These are phyloP conservation scores for Globia sparganii DNA, from an alignment of 2,888 invertebrate genomes.

Conservation along the genomic window DNA sequence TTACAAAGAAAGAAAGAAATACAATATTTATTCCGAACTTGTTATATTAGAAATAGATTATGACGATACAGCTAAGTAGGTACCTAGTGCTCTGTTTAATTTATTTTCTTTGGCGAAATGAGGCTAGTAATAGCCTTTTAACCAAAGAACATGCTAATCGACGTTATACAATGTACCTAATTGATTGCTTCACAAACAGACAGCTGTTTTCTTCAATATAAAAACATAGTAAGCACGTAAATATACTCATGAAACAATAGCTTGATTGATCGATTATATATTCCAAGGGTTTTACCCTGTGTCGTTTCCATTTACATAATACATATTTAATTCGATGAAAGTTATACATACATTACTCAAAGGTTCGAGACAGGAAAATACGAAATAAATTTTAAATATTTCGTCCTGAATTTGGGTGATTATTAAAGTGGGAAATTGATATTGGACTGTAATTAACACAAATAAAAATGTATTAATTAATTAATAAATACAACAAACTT, in stretches of 20 bases:
- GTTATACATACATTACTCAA: conserved; percentile 47
- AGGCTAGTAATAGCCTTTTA: conserved; percentile 9
- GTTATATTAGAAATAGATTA: conserved; percentile 20
- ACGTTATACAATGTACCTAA: conserved; percentile 23
- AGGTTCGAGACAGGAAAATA: conserved; percentile 22
- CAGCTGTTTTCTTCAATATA: conserved; percentile 25
- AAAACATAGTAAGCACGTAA: conserved; percentile 23
- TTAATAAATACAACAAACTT: not conserved
- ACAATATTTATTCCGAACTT: not conserved
- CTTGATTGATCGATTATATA: conserved; percentile 61
- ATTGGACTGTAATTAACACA: conserved; percentile 12
- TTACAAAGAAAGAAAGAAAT: not conserved
- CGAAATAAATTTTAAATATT: conserved; percentile 36
- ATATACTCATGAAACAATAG: conserved; percentile 39
- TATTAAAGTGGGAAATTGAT: conserved; percentile 10
- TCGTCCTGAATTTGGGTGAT: conserved; percentile 14
- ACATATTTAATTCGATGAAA: conserved; percentile 58
- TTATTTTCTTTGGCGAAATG: not conserved
- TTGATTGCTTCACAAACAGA: conserved; percentile 48
- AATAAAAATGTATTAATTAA: not conserved
- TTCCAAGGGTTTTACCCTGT: conserved; percentile 44
- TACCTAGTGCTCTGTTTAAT: not conserved
- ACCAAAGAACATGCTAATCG: conserved; percentile 26
- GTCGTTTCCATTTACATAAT: conserved; percentile 58
- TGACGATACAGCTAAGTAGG: not conserved